Evolutionary conservation across 2,113 vertebrate genomes (phyloP), one percentile per base, ranked within the genome.

Genomic region (Oreochromis niloticus): DNA sequence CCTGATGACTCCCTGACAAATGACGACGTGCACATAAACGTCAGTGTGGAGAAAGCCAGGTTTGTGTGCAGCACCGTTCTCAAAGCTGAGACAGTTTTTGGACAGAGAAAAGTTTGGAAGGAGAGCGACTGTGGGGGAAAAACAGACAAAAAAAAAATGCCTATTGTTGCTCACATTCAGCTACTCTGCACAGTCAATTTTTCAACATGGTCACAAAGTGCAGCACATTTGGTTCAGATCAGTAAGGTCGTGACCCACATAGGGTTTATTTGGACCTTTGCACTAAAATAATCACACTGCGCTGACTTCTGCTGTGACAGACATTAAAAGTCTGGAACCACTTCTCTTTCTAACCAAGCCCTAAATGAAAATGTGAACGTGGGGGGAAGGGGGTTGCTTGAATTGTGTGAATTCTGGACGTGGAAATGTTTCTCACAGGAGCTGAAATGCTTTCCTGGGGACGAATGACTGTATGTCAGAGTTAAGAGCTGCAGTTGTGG

Each of bases 151-250:
- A 81, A 50, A 81, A 55, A 88, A 83, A 80, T 6, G 8, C 85
- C 54, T 34, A 82, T 66, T 83, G 88, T 88, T 75, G 6, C 55
- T 66, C 56, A 16, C 71, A 14, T 85, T 80, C 59, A 63, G 82
- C 84, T 41, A 68, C 86, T 92, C 43, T 39, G 52, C 86, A 7
- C 5, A 6, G 27, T 85, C 71, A 86, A 84, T 85, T 87, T 89
- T 86, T 91, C 87, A 86, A 87, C 88, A 93, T 91, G 89, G 88
- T 87, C 32, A 59, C 86, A 90, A 88, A 93, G 88, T 68, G 32
- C 50, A 5, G 89, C 82, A 86, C 94, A 96, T 96, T 96, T 95
- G 95, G 94, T 94, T 96, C 93, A 91, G 90, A 95, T 95, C 91
- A 95, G 88, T n/a, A 30, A 91, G 95, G 94, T 95, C 85, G 4